Percentiles rank a stretch among this genome's conserved stretches.
Evolutionary conservation across 2,113 vertebrate genomes (phyloP).

Genomic region (Cyanoramphus novaezelandiae): DNA sequence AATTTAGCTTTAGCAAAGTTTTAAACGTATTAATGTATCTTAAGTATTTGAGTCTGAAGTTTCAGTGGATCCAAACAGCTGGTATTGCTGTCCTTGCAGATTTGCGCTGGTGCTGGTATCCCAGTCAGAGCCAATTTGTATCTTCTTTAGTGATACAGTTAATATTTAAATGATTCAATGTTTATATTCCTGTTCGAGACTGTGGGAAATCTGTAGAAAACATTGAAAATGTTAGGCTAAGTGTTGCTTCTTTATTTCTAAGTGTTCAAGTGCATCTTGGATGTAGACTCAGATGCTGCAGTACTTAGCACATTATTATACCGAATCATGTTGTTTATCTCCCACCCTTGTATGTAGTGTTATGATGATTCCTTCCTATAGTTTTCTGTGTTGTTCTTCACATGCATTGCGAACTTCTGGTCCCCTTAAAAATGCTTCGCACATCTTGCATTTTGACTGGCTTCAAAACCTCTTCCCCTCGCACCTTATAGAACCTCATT

Average conservation of each 20-base stretch:
- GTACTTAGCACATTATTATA: background rate
- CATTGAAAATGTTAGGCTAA: background rate
- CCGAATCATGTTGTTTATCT: background rate
- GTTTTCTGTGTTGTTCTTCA: background rate
- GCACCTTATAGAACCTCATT: background rate
- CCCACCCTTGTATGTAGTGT: background rate
- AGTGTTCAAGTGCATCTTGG: background rate
- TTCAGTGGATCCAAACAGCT: background rate
- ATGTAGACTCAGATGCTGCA: background rate
- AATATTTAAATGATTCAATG: background rate
- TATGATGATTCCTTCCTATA: background rate
- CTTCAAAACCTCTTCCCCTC: background rate
- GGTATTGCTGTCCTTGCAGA: background rate
- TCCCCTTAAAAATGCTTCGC: background rate
- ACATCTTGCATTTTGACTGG: background rate
- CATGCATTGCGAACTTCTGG: background rate
- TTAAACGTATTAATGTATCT: background rate
- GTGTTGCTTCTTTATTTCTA: background rate
- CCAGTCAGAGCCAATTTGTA: background rate
- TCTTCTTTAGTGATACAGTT: background rate
- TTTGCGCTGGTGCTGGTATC: background rate
- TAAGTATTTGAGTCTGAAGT: background rate
- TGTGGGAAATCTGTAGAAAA: accelerated
- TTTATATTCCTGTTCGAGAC: background rate
- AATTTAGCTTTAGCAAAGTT: background rate